Base-by-base conservation (phyloP, 2,888 invertebrate genomes). In the Nephrocerus scutellatus region DNA sequence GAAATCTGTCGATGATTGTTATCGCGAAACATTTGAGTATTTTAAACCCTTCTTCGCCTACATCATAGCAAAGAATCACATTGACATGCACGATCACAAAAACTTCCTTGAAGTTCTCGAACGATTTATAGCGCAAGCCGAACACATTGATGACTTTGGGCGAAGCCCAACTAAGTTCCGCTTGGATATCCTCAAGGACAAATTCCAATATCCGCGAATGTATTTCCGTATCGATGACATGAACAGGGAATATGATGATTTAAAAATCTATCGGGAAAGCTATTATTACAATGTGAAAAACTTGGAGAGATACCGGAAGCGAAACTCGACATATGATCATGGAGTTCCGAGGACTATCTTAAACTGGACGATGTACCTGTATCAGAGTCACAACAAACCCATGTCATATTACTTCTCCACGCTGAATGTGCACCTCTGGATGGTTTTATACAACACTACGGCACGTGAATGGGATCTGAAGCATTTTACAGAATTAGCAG, bases 351-450 rank as follows among this genome's bases (percentile, higher is more conserved):
- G 56, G 1, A 57, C 57, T 1, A 57, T 64, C 49, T 52, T 66
- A 14, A 62, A 63, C 34, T 65, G 64, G 62, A 60, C 56, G 14
- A 36, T 65, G 22, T 65, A 60, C 44, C 45, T 66, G 5, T 59
- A 51, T 30, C 65, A 65, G 45, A 65, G 66, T 33, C 61, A 58
- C 2, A 47, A 56, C 28, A 65, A 63, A 33, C 65, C 65, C 1
- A 63, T 63, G 62, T 60, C 64, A 2, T 65, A 65, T 25, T 65
- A 56, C 39, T 63, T 56, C 46, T 37, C 65, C 13, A 65, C 63
- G 0, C 49, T 65, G 3, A 58, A 56, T 33, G 61, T 62, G 0
- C 66, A 66, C 30, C 45, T 65, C 2, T 65, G 65, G 50, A 65
- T 65, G 65, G 54, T 57, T 10, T 41, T 66, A 33, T 65, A 56